These are phyloP conservation scores for Sebastes minor DNA, from an alignment of 2,797 vertebrate species.

Conservation along the genomic window DNA sequence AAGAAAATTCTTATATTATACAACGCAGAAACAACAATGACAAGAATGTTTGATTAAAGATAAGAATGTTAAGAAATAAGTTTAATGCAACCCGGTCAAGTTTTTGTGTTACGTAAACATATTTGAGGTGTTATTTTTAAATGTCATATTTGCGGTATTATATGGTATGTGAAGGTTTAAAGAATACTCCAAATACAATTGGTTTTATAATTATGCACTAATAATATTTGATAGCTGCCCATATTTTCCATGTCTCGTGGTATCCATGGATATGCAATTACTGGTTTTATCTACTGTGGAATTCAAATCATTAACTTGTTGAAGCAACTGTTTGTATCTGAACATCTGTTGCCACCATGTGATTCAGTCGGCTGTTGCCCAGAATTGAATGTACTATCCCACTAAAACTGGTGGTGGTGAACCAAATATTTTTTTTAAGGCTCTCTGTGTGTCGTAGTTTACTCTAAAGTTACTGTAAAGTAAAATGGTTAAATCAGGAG, in stretches of 20 bases:
- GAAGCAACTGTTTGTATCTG: not conserved
- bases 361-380: not conserved
- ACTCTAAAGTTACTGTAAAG: not conserved
- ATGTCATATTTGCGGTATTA: not conserved
- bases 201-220: not conserved
- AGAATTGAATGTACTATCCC: not conserved
- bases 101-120: not conserved
- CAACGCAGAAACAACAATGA: not conserved
- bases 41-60: not conserved
- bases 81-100: not conserved
- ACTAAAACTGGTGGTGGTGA: not conserved
- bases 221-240: not conserved
- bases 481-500: not conserved
- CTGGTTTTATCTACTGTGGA: not conserved
- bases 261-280: not conserved
- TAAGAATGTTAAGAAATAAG: not conserved
- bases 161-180: not conserved
- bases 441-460: not conserved
- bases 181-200: not conserved
- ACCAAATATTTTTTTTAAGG: conserved; percentile 19
- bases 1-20: not conserved
- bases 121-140: not conserved
- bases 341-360: not conserved
- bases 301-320: not conserved
- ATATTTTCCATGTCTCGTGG: not conserved